phyloP scores from a whole-genome alignment of 1,140 invertebrate genomes.

The Monochamus saltuarius region DNA sequence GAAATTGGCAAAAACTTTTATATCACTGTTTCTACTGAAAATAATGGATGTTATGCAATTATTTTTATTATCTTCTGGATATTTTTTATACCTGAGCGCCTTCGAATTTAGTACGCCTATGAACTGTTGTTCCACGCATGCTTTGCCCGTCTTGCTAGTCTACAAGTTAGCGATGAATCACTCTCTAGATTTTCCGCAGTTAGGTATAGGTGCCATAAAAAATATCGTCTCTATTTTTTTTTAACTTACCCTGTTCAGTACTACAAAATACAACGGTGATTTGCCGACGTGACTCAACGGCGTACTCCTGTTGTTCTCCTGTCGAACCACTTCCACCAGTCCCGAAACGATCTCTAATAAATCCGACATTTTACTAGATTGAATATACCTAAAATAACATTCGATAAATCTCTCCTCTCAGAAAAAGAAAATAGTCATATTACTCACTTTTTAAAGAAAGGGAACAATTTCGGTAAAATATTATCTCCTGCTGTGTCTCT shows the following conservation, averaged over 20 bases:
- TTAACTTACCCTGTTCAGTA: slow-evolving; percentile 45
- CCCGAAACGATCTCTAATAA: slow-evolving; percentile 44
- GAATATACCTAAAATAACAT: slow-evolving; percentile 41
- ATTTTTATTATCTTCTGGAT: too few relatives aligned
- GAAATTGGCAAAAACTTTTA: too few relatives aligned
- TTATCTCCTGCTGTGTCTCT: slow-evolving; percentile 48
- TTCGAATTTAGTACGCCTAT: too few relatives aligned
- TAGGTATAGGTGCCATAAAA: not conserved
- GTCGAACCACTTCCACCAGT: slow-evolving; percentile 42
- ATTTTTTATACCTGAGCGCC: too few relatives aligned
- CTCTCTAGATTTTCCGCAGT: too few relatives aligned
- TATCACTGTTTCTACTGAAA: too few relatives aligned
- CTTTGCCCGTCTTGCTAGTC: too few relatives aligned
- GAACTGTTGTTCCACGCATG: too few relatives aligned
- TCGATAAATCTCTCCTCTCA: not conserved
- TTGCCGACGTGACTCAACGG: slow-evolving; percentile 47
- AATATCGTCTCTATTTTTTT: not conserved
- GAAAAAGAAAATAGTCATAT: not conserved
- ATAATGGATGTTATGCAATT: too few relatives aligned
- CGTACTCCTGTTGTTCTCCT: slow-evolving; percentile 45
- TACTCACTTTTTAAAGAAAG: slow-evolving; percentile 46
- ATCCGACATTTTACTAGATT: slow-evolving; percentile 42
- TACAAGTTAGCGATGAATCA: too few relatives aligned
- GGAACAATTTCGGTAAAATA: slow-evolving; percentile 46
- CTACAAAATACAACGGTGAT: slow-evolving; percentile 46